Evolutionary conservation across 2,113 vertebrate species (phyloP).

Genomic region (Ginglymostoma cirratum): DNA sequence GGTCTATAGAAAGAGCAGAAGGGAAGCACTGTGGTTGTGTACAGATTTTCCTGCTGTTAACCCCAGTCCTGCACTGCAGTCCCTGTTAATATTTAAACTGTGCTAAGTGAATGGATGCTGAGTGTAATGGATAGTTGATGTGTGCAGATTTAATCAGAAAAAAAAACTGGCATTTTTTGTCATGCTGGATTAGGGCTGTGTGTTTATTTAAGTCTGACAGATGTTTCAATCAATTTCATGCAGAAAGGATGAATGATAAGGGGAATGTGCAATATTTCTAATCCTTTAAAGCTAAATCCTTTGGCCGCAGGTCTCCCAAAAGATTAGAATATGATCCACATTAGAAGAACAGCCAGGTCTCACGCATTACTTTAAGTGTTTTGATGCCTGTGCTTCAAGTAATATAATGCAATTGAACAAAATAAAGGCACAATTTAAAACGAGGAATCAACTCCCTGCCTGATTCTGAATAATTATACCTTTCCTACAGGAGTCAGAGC

Average conservation of each 20-base stretch:
- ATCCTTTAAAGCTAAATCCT: slow-evolving; percentile 23
- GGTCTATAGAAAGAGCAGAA: neutral
- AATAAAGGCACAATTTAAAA: neutral
- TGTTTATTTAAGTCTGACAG: slow-evolving; percentile 28
- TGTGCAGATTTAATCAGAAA: slow-evolving; percentile 22
- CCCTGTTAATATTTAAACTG: slow-evolving; percentile 34
- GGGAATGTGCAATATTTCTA: neutral
- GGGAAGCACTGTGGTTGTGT: neutral
- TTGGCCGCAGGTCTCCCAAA: neutral
- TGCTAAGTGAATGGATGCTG: neutral
- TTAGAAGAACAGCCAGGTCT: neutral
- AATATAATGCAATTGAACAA: neutral
- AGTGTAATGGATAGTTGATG: slow-evolving; percentile 14
- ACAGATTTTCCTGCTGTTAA: slow-evolving; percentile 21
- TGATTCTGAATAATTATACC: neutral
- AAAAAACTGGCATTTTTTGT: slow-evolving; percentile 7
- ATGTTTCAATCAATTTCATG: slow-evolving; percentile 32
- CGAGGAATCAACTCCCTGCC: neutral
- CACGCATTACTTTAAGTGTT: neutral
- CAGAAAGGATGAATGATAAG: neutral
- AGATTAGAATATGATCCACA: neutral
- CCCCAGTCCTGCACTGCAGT: neutral
- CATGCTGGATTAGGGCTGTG: slow-evolving; percentile 23
- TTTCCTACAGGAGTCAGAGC: neutral
- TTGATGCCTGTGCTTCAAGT: neutral